Base-by-base conservation (phyloP, 2,797 vertebrate genomes). In the Girardinus metallicus region DNA sequence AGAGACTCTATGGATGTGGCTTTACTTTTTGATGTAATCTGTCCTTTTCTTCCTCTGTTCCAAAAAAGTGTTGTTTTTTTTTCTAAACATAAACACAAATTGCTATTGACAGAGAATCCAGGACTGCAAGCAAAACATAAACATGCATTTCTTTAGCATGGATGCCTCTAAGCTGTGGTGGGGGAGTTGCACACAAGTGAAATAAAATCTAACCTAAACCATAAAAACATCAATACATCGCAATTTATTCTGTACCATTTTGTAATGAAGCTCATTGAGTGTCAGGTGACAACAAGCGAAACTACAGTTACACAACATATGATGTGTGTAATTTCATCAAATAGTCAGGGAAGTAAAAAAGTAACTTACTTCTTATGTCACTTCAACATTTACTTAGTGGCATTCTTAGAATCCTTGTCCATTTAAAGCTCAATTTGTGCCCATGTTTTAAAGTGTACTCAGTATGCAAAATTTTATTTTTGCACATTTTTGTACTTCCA, bases 1-100 rank as follows among this genome's bases (percentile, higher is more conserved):
- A 77, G 74, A 71, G 57, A 39, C 26, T 23, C 71, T 2, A 1
- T 4, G 49, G 57, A 73, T 29, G 39, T 3, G 34, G 36, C 68
- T 71, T 53, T 66, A 62, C 29, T 73, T 73, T 8, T 8, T 53
- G 2, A 26, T 77, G 57, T 29, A 47, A 43, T 66, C 26, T 74
- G 73, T 53, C 49, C 64, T 80, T 78, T 77, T 81, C 44, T 78
- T 44, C 34, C 43, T 44, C 15, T 60, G 39, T 75, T 41, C 3
- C 15, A 60, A 41, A 60, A 44, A 18, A 51, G 9, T 0, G 36
- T 10, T 7, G 5, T 34, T 55, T 53, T 29, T 73, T 12, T 21
- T 13, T 13, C 49, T 55, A 41, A 39, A 41, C 73, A 39, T n/a
- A 41, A 74, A 36, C 6, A 26, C 11, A n/a, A 44, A 8, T 44